Base-by-base conservation (phyloP, 2,797 vertebrate species). In the Mormyrus proboscirostris region DNA sequence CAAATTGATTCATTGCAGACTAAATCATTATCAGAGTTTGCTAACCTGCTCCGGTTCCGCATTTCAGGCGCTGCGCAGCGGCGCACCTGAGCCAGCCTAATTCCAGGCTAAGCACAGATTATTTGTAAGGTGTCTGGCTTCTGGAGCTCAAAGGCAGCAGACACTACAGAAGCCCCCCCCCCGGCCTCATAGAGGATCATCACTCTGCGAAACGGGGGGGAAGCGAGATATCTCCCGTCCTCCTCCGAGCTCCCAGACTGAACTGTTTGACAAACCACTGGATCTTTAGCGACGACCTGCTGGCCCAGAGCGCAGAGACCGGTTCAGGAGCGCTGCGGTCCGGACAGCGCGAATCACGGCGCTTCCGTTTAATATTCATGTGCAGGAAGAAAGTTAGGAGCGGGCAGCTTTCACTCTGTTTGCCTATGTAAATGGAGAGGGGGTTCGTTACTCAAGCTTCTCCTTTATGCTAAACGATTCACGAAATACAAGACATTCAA, bases 81-180 rank as follows among this genome's bases (percentile, higher is more conserved):
- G 93, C 91, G 91, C 93, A 94, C 93, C 88, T 83, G 94, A 93
- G 94, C 94, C 94, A 93, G 92, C 84, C 93, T 95, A 94, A 95
- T 94, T 95, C 93, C 93, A 94, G 92, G 92, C 93, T 93, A 92
- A 94, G 88, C 91, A 91, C 91, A 93, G 93, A 93, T 94, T 94
- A 94, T 94, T 94, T 92, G 92, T 92, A 92, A 93, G 92, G 93
- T 94, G 93, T 92, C 93, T 92, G 91, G 91, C 89, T 92, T 89
- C 87, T 90, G 88, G 87, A 85, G 88, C 89, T 91, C 88, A 88
- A 89, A 91, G 87, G 89, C 89, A 91, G 89, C 89, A 89, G 88
- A 91, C 90, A 93, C 91, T 92, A 92, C 92, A 92, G 92, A 94
- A 89, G 86, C 62, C 59, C 85, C n/a, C 55, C 57, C 8, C 57